These are phyloP conservation scores for Sebastes cheni DNA, from an alignment of 2,797 vertebrate species.

Conservation along the genomic window DNA sequence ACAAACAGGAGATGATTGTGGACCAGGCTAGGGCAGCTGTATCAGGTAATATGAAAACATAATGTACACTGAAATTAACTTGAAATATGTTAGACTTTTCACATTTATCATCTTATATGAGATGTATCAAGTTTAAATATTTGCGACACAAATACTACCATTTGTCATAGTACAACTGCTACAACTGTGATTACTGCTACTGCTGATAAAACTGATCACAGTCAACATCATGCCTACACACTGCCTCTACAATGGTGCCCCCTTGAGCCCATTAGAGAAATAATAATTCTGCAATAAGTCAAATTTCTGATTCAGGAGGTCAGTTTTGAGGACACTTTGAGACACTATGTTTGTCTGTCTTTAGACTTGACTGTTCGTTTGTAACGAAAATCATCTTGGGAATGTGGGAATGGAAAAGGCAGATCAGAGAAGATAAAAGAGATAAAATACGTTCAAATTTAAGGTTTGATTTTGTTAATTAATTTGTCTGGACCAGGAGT, in stretches of 20 bases:
- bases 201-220: not conserved
- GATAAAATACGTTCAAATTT: not conserved
- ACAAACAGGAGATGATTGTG: not conserved
- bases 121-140: not conserved
- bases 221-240: not conserved
- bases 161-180: not conserved
- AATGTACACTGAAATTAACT: not conserved
- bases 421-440: not conserved
- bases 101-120: not conserved
- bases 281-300: not conserved
- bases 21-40: no score
- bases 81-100: not conserved
- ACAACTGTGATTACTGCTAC: not conserved
- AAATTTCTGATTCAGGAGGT: not conserved
- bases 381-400: not conserved
- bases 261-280: conserved; percentile 54
- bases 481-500: not conserved
- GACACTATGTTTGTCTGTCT: not conserved
- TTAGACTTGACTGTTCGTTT: not conserved
- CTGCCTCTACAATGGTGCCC: conserved; percentile 64
- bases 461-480: not conserved
- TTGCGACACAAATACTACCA: not conserved
- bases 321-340: not conserved
- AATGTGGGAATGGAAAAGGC: not conserved
- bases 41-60: not conserved